A percentile compares a stretch with the other conserved stretches of the same genome.
Conservation (phyloP, 2,797 vertebrate genomes). For the Rhodeus uyekii region DNA sequence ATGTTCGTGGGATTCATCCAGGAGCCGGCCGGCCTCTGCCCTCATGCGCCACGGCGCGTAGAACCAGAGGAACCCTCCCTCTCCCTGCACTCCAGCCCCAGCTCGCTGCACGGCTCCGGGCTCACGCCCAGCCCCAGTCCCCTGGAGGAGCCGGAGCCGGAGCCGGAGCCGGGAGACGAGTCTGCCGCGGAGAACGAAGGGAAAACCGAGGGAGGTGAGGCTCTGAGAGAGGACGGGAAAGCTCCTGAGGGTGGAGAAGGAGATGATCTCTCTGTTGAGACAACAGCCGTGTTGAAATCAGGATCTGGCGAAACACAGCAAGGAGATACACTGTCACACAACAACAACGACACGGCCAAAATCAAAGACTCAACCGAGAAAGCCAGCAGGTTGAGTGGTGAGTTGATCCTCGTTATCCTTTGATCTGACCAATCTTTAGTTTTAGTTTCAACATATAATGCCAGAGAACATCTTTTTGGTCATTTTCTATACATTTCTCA, state of each 20-base stretch:
- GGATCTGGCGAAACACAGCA: slow-evolving; percentile 61
- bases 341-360: slow-evolving; percentile 72
- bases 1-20: slow-evolving; percentile 91
- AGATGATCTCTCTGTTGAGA: slow-evolving; percentile 50
- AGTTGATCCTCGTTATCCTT: slow-evolving; percentile 13
- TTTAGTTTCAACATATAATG: too few relatives aligned
- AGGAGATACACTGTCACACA: too few relatives aligned
- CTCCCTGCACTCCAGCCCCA: slow-evolving; percentile 82
- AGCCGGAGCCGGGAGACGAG: slow-evolving; percentile 40
- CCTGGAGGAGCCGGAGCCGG: slow-evolving; percentile 50
- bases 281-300: slow-evolving; percentile 57
- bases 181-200: slow-evolving; percentile 47
- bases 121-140: slow-evolving; percentile 72
- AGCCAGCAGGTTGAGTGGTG: slow-evolving; percentile 56
- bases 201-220: slow-evolving; percentile 37
- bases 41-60: slow-evolving; percentile 66
- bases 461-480: too few relatives aligned
- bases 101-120: slow-evolving; percentile 76
- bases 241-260: slow-evolving; percentile 52
- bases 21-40: slow-evolving; percentile 78
- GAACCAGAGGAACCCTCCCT: slow-evolving; percentile 73
- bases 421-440: too few relatives aligned
- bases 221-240: slow-evolving; percentile 14
- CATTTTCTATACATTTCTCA: too few relatives aligned
- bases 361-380: slow-evolving; percentile 59